Percentiles rank a stretch among this genome's conserved stretches.
These are phyloP conservation scores for Sebastiscus tertius DNA, from an alignment of 2,797 vertebrate species.

Conservation along the genomic window DNA sequence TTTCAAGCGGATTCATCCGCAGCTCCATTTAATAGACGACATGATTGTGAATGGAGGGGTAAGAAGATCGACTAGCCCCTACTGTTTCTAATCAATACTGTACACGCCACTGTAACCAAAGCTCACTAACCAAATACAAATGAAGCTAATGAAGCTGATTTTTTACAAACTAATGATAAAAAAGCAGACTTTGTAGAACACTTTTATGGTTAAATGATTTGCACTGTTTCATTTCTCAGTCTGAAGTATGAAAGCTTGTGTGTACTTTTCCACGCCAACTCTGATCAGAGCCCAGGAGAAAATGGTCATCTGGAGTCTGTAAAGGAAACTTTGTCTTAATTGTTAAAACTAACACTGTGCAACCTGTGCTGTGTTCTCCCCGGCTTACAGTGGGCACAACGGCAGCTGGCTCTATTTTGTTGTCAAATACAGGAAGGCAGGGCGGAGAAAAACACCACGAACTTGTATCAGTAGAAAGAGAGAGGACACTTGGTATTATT, in stretches of 20 bases:
- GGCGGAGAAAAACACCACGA: slow-evolving; percentile 74
- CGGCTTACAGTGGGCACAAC: slow-evolving; percentile 63
- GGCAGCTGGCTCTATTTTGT: slow-evolving; percentile 82
- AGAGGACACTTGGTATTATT: slow-evolving; percentile 85
- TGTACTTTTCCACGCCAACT: slow-evolving; percentile 67
- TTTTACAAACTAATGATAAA: neutral
- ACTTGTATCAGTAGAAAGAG: slow-evolving; percentile 74
- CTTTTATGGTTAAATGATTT: slow-evolving; percentile 5
- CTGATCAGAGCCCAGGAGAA: slow-evolving; percentile 60
- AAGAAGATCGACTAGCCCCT: slow-evolving; percentile 22
- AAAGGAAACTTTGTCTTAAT: slow-evolving; percentile 80
- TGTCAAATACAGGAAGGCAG: slow-evolving; percentile 84
- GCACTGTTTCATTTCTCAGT: slow-evolving; percentile 35
- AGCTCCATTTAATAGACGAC: slow-evolving; percentile 34
- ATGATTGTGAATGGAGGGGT: slow-evolving; percentile 28
- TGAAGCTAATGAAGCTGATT: neutral
- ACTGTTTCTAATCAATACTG: slow-evolving; percentile 35
- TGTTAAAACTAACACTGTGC: slow-evolving; percentile 80
- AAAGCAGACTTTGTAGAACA: slow-evolving; percentile 3
- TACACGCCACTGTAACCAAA: slow-evolving; percentile 14
- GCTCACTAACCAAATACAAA: neutral
- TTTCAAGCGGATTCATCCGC: slow-evolving; percentile 46
- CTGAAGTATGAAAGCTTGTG: slow-evolving; percentile 29
- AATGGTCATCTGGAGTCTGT: slow-evolving; percentile 80
- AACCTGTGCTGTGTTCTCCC: slow-evolving; percentile 78